phyloP scores from a whole-genome alignment of 2,797 vertebrate species.

The Philypnodon macrostomus region DNA sequence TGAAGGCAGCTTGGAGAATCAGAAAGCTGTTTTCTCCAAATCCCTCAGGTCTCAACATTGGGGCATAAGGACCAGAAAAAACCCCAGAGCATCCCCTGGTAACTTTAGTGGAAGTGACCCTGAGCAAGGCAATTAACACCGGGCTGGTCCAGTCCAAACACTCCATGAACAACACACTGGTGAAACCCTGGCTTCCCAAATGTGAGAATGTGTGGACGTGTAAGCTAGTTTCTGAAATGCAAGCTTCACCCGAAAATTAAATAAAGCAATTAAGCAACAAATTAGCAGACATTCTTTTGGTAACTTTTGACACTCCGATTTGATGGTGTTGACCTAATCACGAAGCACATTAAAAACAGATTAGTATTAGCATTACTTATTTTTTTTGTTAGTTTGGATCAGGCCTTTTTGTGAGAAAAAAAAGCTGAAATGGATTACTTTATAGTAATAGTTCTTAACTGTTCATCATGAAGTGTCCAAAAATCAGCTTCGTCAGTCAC shows the following conservation, averaged over 20 bases:
- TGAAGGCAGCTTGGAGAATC: conserved; percentile 21
- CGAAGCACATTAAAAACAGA: too few species aligned
- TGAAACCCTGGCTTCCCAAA: conserved; percentile 38
- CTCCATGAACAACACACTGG: conserved; percentile 39
- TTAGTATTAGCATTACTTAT: too few species aligned
- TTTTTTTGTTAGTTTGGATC: too few species aligned
- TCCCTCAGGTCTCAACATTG: conserved; percentile 29
- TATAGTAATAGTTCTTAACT: too few species aligned
- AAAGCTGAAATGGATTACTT: too few species aligned
- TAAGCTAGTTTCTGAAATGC: conserved; percentile 45
- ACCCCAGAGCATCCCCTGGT: conserved; percentile 41
- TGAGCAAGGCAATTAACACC: conserved; percentile 66
- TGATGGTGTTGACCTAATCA: too few species aligned
- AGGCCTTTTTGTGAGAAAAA: too few species aligned
- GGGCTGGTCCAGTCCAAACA: conserved; percentile 46
- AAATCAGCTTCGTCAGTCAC: too few species aligned
- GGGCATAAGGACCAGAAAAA: conserved; percentile 22
- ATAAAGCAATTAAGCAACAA: too few species aligned
- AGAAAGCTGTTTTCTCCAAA: conserved; percentile 29
- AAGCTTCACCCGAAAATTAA: conserved; percentile 24
- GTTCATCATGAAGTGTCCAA: too few species aligned
- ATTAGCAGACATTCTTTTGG: too few species aligned
- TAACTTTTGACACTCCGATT: too few species aligned
- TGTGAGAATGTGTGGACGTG: conserved; percentile 48
- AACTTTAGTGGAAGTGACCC: conserved; percentile 62